phyloP scores from a whole-genome alignment of 2,113 vertebrate genomes.

The Edolisoma coerulescens region DNA sequence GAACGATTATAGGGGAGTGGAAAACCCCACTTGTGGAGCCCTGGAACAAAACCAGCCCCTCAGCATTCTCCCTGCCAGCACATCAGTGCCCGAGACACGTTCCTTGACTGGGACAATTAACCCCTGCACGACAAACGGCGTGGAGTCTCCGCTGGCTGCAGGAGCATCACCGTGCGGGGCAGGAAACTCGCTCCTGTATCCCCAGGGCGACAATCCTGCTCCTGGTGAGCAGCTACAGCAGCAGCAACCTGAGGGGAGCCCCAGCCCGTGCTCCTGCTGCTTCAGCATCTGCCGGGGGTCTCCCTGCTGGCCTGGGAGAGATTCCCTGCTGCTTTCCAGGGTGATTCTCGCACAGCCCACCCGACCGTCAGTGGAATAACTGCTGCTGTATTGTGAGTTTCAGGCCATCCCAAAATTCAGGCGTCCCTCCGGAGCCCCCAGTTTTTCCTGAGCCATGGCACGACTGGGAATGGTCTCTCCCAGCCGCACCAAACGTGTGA shows the following conservation, averaged over 20 bases:
- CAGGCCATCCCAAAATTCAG: background rate
- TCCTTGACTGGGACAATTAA: background rate
- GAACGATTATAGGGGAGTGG: background rate
- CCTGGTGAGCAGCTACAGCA: background rate
- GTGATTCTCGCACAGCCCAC: rapidly evolving
- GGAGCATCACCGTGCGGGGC: no score
- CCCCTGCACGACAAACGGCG: no score
- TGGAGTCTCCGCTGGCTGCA: no score
- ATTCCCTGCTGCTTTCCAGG: background rate
- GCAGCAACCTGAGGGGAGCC: no score
- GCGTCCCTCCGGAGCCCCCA: no score
- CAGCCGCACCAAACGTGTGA: background rate
- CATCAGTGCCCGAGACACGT: rapidly evolving
- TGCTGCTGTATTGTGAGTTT: background rate
- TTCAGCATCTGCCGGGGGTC: rapidly evolving
- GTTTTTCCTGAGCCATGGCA: background rate
- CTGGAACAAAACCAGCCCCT: no score
- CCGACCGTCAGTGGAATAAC: rapidly evolving
- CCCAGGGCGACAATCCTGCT: rapidly evolving
- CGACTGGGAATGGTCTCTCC: no score
- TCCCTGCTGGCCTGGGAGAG: background rate
- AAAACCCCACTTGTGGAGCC: background rate
- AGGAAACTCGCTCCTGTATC: rapidly evolving
- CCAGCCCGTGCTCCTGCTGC: background rate
- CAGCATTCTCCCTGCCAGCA: background rate